These are phyloP conservation scores for Cryptomyrus ogoouensis DNA, from an alignment of 2,113 vertebrate species.

Conservation along the genomic window DNA sequence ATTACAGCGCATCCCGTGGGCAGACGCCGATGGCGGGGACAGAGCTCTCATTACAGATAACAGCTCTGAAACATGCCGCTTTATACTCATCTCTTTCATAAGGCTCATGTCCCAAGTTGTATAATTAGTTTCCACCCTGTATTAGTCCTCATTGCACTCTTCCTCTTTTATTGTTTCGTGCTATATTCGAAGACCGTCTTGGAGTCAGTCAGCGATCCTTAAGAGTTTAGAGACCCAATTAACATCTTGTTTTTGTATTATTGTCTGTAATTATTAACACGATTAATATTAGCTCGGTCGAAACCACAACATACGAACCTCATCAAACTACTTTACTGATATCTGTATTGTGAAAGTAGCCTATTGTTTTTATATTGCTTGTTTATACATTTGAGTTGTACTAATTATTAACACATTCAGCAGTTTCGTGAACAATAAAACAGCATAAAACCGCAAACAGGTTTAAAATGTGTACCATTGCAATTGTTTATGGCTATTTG, in stretches of 20 bases:
- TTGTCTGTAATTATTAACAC: background rate
- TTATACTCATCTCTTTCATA: background rate
- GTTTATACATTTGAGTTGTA: background rate
- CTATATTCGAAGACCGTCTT: background rate
- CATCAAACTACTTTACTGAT: background rate
- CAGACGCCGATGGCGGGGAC: background rate
- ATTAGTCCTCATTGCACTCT: background rate
- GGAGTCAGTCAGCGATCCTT: background rate
- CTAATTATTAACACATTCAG: background rate
- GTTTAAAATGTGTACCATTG: background rate
- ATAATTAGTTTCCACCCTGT: background rate
- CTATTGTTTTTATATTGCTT: background rate
- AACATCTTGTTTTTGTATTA: background rate
- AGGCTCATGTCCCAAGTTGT: background rate
- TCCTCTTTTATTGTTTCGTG: background rate
- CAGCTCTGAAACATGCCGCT: background rate
- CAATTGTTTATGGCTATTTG: background rate
- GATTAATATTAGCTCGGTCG: background rate
- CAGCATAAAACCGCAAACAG: background rate
- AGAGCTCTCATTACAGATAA: background rate
- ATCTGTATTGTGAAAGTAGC: background rate
- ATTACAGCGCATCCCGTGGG: slow-evolving; percentile 30
- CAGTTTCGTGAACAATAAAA: background rate
- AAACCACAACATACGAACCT: background rate
- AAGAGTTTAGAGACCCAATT: background rate